phyloP scores from a whole-genome alignment of 1,140 invertebrate genomes.

The Drusus annulatus region DNA sequence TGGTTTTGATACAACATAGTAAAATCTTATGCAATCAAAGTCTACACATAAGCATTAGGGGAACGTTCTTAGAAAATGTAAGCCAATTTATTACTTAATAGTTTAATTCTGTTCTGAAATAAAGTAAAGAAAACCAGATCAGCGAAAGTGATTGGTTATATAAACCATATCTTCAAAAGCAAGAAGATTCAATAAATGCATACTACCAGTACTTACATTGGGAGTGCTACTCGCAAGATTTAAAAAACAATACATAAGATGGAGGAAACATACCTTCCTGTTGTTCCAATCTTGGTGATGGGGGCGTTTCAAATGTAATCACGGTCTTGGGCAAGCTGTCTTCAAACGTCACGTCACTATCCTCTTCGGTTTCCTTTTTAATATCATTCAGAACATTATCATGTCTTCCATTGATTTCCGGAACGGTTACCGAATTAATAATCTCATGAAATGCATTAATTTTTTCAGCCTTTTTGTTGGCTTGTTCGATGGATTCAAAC shows the following conservation, averaged over 20 bases:
- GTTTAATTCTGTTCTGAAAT: too few species aligned
- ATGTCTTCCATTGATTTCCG: slow-evolving; percentile 14
- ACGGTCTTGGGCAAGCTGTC: slow-evolving; percentile 23
- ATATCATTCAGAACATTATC: slow-evolving; percentile 30
- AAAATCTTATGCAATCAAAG: too few species aligned
- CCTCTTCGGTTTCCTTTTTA: slow-evolving; percentile 46
- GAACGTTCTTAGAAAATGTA: too few species aligned
- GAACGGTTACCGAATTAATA: background rate
- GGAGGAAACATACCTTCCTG: slow-evolving; percentile 36
- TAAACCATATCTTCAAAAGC: too few species aligned
- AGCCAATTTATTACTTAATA: too few species aligned
- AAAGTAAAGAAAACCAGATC: too few species aligned
- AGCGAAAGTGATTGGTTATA: too few species aligned
- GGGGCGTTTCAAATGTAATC: background rate
- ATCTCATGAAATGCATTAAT: slow-evolving; percentile 4
- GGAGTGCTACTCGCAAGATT: too few species aligned
- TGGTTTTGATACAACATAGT: too few species aligned
- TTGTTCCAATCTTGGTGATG: slow-evolving; percentile 31
- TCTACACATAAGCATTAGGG: too few species aligned
- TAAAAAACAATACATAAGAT: background rate
- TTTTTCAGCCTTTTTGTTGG: slow-evolving; percentile 25
- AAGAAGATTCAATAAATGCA: too few species aligned
- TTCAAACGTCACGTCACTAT: slow-evolving; percentile 8
- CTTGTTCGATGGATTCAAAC: slow-evolving; percentile 21
- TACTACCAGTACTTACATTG: too few species aligned